Conservation (phyloP, 2,888 invertebrate genomes). For the Corythucha ciliata region DNA sequence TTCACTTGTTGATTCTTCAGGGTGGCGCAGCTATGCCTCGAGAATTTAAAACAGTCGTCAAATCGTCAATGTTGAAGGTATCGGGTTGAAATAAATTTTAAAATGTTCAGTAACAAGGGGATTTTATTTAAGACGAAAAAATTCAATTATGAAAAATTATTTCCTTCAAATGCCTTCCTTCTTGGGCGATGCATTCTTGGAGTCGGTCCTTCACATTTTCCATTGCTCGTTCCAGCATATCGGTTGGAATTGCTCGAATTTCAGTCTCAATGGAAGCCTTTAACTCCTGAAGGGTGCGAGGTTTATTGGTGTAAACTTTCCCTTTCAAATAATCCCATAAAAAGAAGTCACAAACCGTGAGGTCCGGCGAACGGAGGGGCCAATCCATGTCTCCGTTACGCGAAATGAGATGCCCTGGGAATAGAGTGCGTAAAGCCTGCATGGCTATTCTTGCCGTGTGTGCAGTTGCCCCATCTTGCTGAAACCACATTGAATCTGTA, state of each 20-base stretch:
- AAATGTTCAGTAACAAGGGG: too few relatives aligned
- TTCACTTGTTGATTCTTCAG: too few relatives aligned
- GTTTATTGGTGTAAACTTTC: conserved; percentile 2
- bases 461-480: conserved; percentile 8
- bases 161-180: conserved; percentile 10
- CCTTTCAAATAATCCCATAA: conserved; percentile 15
- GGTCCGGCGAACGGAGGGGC: too few relatives aligned
- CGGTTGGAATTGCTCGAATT: background rate
- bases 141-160: too few relatives aligned
- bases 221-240: conserved; percentile 1
- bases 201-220: conserved; percentile 1
- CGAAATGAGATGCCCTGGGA: too few relatives aligned
- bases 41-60: too few relatives aligned
- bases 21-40: too few relatives aligned
- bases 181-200: conserved; percentile 1
- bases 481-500: conserved; percentile 14
- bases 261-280: conserved; percentile 5
- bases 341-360: conserved; percentile 14
- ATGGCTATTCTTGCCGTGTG: conserved; percentile 14
- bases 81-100: too few relatives aligned
- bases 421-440: too few relatives aligned
- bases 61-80: too few relatives aligned
- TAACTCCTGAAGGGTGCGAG: conserved; percentile 3
- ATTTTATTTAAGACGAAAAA: too few relatives aligned
- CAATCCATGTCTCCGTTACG: too few relatives aligned